Evolutionary conservation across 37 sponge, comb jelly and placozoan genomes (phyloP).

Genomic region (Tethya wilhelma): DNA sequence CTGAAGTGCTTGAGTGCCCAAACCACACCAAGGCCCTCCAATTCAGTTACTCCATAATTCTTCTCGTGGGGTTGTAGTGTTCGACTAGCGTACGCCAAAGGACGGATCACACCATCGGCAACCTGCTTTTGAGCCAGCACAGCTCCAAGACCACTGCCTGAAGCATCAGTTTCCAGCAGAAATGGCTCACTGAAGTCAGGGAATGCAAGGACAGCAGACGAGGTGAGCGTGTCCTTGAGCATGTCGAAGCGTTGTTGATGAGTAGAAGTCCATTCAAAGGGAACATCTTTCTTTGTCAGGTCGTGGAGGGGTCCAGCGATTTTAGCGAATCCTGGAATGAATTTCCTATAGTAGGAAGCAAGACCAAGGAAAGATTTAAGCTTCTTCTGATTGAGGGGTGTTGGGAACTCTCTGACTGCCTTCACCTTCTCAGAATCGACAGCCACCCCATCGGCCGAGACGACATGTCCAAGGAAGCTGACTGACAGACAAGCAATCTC

Average conservation of each 20-base stretch:
- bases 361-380: constrained; percentile 42
- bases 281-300: constrained; percentile 38
- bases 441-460: constrained; percentile 32
- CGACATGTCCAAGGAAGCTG: constrained; percentile 42
- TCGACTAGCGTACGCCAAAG: constrained; percentile 67
- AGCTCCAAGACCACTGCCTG: constrained; percentile 53
- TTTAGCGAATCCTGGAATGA: constrained; percentile 15
- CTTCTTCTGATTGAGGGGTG: constrained; percentile 3
- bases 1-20: constrained; percentile 74
- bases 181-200: constrained; percentile 36
- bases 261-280: constrained; percentile 35
- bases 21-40: constrained; percentile 64
- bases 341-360: constrained; percentile 23
- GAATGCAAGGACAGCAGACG: constrained; percentile 43
- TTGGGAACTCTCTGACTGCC: constrained; percentile 47
- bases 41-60: constrained; percentile 63
- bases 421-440: constrained; percentile 1
- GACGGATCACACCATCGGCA: constrained; percentile 12
- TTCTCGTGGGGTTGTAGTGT: constrained; percentile 53
- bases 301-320: constrained; percentile 29
- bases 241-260: constrained; percentile 50
- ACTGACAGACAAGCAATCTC: constrained; percentile 10
- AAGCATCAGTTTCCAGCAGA: constrained; percentile 68
- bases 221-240: constrained; percentile 42
- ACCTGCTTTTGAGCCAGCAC: constrained; percentile 50